A percentile compares a stretch with the other conserved stretches of the same genome.
These are phyloP conservation scores for Dioctria linearis DNA, from an alignment of 2,888 invertebrate species.

Conservation along the genomic window DNA sequence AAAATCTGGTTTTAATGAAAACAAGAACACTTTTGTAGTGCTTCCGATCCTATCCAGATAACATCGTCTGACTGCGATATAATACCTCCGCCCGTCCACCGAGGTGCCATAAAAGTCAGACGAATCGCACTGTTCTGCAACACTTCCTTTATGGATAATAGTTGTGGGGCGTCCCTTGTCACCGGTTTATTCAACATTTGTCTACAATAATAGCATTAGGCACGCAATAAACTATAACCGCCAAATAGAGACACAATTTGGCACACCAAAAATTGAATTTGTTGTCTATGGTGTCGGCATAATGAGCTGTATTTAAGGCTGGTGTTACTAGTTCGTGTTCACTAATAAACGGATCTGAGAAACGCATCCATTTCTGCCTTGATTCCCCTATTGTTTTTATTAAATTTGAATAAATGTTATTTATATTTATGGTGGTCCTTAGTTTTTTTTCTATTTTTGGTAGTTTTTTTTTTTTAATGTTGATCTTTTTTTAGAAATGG, in stretches of 20 bases:
- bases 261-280: conserved; percentile 42
- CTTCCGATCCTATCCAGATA: conserved; percentile 30
- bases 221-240: conserved; percentile 48
- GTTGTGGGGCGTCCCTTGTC: conserved; percentile 17
- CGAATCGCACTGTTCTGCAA: conserved; percentile 16
- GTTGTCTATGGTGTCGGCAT: conserved; percentile 38
- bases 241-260: conserved; percentile 35
- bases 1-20: conserved; percentile 45
- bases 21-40: conserved; percentile 40
- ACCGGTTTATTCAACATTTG: conserved; percentile 46
- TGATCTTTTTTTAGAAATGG: too few species aligned
- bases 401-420: too few species aligned
- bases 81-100: background rate
- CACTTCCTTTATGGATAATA: background rate
- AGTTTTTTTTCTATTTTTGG: too few species aligned
- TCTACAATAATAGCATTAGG: conserved; percentile 49
- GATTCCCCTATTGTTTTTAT: too few species aligned
- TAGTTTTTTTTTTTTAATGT: too few species aligned
- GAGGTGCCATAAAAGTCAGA: conserved; percentile 28
- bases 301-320: conserved; percentile 27
- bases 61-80: conserved; percentile 33
- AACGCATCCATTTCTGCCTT: too few species aligned
- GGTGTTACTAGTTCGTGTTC: background rate
- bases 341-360: background rate
- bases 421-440: too few species aligned